Evolutionary conservation across 2,113 vertebrate genomes (phyloP), one percentile per base, ranked within the genome.

Genomic region (Scatophagus argus): DNA sequence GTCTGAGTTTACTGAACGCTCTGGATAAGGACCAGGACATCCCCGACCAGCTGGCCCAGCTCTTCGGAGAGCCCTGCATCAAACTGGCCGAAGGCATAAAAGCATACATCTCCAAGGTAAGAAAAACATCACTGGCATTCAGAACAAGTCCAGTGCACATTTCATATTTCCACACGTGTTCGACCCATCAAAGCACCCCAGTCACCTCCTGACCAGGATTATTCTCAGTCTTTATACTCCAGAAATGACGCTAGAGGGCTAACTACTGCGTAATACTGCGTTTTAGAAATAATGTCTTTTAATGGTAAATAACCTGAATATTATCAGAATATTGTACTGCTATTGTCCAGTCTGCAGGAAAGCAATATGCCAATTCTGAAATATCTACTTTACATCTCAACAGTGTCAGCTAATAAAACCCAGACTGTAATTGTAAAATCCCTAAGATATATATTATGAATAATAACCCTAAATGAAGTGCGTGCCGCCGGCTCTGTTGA

Each of bases 41-140:
- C 77, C 93, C 95, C 0, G 93, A 95, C 58, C 92, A 95, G 86
- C 89, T 96, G 89, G 94, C 95, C 64, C 94, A 95, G 82, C 89
- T 96, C 68, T 93, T 94, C 2, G 90, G 94, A 77, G 95, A 96
- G 76, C 93, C 95, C 17, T 96, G 96, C 93, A 93, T 96, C 88
- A 95, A 95, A 74, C 89, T 98, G 89, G 96, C 95, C 11, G 94
- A 93, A 83, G 95, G 94, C 86, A 95, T 97, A 93, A 96, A 96
- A 87, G 89, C 94, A 10, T 97, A 96, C 3, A 94, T 96, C 83
- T 95, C 94, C 82, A 96, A 93, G 94, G 96, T 97, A 85, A 93
- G 91, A 76, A 32, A 4, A 9, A 8, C 2, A 14, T 19, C 7
- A 29, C n/a, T n/a, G n/a, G n/a, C 56, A 2, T 8, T 60, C 6